Conservation (phyloP, 2,113 vertebrate species). For the Mesitornis unicolor region DNA sequence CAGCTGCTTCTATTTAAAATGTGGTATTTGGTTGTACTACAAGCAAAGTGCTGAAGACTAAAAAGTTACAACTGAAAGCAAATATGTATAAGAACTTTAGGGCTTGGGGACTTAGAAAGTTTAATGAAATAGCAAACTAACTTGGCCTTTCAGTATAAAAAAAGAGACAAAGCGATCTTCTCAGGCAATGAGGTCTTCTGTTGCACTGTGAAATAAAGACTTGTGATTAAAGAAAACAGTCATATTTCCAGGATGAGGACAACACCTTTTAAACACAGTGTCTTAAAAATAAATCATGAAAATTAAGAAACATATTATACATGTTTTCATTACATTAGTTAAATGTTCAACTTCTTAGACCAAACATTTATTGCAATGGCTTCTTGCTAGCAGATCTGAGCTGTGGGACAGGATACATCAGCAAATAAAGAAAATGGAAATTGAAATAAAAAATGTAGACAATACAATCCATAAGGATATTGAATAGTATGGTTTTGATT, state of each 20-base stretch:
- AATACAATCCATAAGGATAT: not conserved
- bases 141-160: not conserved
- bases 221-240: not conserved
- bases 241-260: not conserved
- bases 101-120: not conserved
- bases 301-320: not conserved
- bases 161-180: not conserved
- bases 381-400: not conserved
- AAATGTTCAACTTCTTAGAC: not conserved
- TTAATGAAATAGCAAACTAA: not conserved
- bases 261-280: not conserved
- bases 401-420: not conserved
- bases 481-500: not conserved
- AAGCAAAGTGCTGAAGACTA: not conserved
- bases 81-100: not conserved
- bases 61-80: not conserved
- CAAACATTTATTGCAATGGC: not conserved
- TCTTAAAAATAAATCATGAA: not conserved
- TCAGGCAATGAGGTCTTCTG: not conserved
- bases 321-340: not conserved
- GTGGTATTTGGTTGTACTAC: not conserved
- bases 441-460: not conserved
- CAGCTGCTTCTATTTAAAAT: not conserved
- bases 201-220: not conserved
- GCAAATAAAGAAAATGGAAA: not conserved